Evolutionary conservation across 2,113 vertebrate species (phyloP).

Genomic region (Nycticryphes semicollaris): DNA sequence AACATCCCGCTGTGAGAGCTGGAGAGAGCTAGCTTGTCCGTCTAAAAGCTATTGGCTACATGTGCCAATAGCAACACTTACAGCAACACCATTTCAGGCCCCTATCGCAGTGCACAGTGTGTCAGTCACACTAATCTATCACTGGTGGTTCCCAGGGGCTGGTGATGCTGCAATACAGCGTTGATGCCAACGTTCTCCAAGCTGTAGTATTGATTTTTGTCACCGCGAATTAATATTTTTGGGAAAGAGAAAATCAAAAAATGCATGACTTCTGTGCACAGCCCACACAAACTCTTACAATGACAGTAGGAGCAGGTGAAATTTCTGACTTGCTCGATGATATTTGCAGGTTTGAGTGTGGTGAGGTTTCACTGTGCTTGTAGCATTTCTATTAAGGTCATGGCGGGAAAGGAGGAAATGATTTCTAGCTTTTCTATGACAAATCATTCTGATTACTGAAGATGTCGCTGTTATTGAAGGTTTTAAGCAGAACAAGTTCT

Average conservation of each 20-base stretch:
- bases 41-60: accelerated
- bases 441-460: background rate
- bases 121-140: background rate
- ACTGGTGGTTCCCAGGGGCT: accelerated
- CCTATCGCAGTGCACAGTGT: accelerated
- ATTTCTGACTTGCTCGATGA: background rate
- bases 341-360: background rate
- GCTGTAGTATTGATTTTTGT: background rate
- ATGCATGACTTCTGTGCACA: background rate
- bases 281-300: background rate
- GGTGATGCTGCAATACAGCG: accelerated
- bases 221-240: background rate
- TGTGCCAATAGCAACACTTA: background rate
- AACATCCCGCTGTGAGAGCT: accelerated
- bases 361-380: background rate
- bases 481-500: background rate
- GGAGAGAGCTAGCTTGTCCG: background rate
- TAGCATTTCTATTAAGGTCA: background rate
- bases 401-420: background rate
- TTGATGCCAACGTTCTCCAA: background rate
- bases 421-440: background rate
- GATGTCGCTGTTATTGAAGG: background rate
- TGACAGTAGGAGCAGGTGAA: background rate
- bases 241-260: background rate
- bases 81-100: too few species aligned